Conservation (phyloP, 2,113 vertebrate species). For the Stegostoma tigrinum region DNA sequence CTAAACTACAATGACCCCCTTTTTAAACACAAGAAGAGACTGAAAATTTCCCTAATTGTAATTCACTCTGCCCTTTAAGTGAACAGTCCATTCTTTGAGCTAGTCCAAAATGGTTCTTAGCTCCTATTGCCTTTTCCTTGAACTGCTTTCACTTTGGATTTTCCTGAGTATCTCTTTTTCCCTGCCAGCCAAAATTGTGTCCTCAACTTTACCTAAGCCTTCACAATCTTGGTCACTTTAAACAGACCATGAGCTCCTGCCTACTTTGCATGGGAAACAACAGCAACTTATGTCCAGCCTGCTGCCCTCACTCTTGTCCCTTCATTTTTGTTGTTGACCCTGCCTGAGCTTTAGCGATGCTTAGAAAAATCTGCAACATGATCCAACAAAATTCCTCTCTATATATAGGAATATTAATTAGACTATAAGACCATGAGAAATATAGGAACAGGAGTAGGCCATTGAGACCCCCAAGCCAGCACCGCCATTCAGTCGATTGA, state of each 20-base stretch:
- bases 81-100: not conserved
- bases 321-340: not conserved
- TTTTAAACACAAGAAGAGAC: not conserved
- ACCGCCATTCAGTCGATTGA: no score
- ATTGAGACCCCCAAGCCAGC: no score
- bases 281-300: not conserved
- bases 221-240: not conserved
- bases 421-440: no score
- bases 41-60: not conserved
- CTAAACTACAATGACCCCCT: not conserved
- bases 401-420: not conserved
- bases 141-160: not conserved
- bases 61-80: not conserved
- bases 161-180: not conserved
- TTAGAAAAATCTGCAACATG: not conserved
- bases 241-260: not conserved
- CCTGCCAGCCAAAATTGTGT: not conserved
- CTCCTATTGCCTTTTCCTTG: not conserved
- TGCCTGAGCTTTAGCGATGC: no score
- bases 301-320: not conserved
- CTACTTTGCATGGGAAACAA: not conserved
- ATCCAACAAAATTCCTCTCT: not conserved
- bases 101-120: not conserved
- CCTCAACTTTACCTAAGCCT: not conserved
- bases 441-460: no score